phyloP scores from a whole-genome alignment of 1,140 invertebrate species.

The Nasonia vitripennis region DNA sequence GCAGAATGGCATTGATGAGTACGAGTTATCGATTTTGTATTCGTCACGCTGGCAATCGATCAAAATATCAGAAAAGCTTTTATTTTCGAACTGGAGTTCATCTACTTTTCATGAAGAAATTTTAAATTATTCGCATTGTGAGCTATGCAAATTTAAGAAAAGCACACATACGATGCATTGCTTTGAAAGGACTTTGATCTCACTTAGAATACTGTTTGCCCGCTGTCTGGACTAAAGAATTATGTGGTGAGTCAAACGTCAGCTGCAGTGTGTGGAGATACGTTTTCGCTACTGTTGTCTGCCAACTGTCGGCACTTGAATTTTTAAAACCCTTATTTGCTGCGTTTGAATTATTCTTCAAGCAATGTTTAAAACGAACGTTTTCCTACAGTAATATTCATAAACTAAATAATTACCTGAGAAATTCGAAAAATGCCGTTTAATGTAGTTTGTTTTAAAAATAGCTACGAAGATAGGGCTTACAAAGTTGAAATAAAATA shows the following conservation, averaged over 20 bases:
- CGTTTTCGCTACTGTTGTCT: background rate
- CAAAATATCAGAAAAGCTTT: background rate
- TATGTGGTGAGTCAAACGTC: background rate
- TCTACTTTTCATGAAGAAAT: background rate
- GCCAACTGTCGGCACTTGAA: background rate
- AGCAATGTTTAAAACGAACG: no score
- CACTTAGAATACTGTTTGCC: background rate
- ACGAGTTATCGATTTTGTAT: no score
- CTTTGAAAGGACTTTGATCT: constrained; percentile 4
- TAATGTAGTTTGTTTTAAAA: background rate
- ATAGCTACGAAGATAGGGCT: background rate
- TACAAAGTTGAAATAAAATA: background rate
- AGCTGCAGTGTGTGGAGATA: background rate
- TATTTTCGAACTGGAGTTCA: background rate
- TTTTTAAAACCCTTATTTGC: background rate
- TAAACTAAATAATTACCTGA: no score
- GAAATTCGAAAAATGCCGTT: no score
- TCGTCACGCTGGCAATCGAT: background rate
- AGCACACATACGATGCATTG: background rate
- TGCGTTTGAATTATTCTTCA: background rate
- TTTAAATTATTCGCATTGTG: background rate
- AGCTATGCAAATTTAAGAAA: background rate
- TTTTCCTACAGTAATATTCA: no score
- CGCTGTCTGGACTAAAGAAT: background rate
- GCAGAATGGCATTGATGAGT: no score